Conservation (phyloP, 2,113 vertebrate species). For the Caracal caracal region DNA sequence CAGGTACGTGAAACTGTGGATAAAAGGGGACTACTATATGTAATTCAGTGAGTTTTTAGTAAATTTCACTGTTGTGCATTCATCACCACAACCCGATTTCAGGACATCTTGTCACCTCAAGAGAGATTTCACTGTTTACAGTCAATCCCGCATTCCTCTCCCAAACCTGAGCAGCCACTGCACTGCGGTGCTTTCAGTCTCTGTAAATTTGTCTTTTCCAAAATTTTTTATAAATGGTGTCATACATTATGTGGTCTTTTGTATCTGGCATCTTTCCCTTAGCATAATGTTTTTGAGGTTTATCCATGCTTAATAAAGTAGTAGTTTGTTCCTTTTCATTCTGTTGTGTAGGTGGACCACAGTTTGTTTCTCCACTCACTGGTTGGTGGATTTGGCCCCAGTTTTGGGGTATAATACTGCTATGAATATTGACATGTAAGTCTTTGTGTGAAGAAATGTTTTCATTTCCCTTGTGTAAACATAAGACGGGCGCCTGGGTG, state of each 20-base stretch:
- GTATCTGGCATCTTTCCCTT: background rate
- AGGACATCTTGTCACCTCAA: background rate
- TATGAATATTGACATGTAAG: background rate
- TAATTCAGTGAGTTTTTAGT: conserved; percentile 31
- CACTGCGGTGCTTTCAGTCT: background rate
- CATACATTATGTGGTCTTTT: background rate
- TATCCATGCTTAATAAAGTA: background rate
- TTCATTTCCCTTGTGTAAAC: conserved; percentile 28
- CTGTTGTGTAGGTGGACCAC: background rate
- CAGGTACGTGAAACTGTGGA: background rate
- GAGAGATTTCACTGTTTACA: background rate
- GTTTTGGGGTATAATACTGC: background rate
- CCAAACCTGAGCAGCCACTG: background rate
- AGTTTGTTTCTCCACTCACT: background rate
- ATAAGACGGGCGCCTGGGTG: background rate
- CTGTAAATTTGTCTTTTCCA: background rate
- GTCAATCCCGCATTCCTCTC: background rate
- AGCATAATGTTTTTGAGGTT: background rate
- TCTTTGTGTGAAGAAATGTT: background rate
- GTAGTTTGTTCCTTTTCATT: background rate
- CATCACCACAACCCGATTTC: background rate
- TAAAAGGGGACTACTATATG: background rate
- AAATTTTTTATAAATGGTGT: background rate
- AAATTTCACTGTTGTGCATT: background rate
- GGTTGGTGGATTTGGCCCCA: background rate